These are phyloP conservation scores for Drosophila sproati DNA, from an alignment of 1,140 invertebrate genomes.

Conservation along the genomic window DNA sequence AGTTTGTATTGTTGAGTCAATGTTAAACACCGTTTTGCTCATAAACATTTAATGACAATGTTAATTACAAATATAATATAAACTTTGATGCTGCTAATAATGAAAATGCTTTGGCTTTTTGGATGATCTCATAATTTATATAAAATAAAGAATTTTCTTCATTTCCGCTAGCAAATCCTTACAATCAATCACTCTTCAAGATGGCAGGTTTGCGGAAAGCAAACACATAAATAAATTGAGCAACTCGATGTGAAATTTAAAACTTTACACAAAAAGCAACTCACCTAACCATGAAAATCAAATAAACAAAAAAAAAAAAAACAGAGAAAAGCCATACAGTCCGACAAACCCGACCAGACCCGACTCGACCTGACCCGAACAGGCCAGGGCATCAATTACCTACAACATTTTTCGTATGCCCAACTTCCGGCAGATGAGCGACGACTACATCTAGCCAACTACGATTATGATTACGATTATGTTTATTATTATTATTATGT, in stretches of 20 bases:
- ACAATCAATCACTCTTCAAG: not conserved
- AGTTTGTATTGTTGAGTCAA: constrained; percentile 5
- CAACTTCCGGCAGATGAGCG: constrained; percentile 50
- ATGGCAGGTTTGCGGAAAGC: not conserved
- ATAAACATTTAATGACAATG: not conserved
- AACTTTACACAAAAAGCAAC: not conserved
- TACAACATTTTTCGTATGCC: constrained; percentile 42
- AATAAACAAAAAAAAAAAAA: constrained; percentile 44
- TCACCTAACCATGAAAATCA: constrained; percentile 54
- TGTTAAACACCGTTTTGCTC: not conserved
- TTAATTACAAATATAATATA: constrained; percentile 4
- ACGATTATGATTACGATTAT: constrained; percentile 23
- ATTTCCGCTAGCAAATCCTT: constrained; percentile 1
- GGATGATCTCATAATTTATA: constrained; percentile 37
- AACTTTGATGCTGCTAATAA: not conserved
- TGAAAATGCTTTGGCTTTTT: not conserved
- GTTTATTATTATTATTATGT: constrained; percentile 7
- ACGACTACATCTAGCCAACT: constrained; percentile 25
- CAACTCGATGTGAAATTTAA: constrained; percentile 9
- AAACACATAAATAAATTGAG: not conserved
- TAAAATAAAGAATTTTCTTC: constrained; percentile 4
- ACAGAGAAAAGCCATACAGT: no score
- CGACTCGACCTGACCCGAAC: not conserved
- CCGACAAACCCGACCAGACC: not conserved
- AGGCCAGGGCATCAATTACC: constrained; percentile 44